Percentiles rank a stretch among this genome's conserved stretches.
Evolutionary conservation across 1,140 invertebrate species (phyloP).

Genomic region (Calliopsis andreniformis): DNA sequence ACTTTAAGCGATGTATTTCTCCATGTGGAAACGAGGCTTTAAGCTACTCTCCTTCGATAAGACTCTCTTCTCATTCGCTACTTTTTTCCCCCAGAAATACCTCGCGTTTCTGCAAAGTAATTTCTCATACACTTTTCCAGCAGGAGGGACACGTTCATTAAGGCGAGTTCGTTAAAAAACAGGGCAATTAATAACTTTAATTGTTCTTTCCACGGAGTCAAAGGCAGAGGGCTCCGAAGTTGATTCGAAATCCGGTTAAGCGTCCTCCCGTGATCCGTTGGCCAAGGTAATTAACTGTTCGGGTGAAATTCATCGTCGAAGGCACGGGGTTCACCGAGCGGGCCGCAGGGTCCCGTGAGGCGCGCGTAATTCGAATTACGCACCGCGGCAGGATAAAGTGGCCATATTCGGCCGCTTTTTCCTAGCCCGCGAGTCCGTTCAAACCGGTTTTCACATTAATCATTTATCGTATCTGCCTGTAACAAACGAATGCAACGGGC

Average conservation of each 20-base stretch:
- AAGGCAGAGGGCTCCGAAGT: not conserved
- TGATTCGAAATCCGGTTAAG: constrained; percentile 27
- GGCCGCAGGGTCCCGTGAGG: constrained; percentile 38
- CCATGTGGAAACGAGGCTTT: too few species aligned
- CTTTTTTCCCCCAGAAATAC: too few species aligned
- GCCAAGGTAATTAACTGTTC: constrained; percentile 57
- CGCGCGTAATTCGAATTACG: constrained; percentile 58
- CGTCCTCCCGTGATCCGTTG: constrained; percentile 13
- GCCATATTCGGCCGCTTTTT: constrained; percentile 65
- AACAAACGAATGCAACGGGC: constrained; percentile 61
- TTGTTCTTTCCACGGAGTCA: constrained; percentile 4
- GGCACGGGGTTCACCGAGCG: constrained; percentile 2
- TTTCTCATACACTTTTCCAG: too few species aligned
- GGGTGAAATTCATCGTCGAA: constrained; percentile 51
- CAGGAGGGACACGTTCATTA: too few species aligned
- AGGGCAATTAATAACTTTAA: constrained; percentile 15
- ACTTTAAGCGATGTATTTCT: too few species aligned
- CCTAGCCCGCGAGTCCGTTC: constrained; percentile 42
- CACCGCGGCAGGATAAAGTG: constrained; percentile 42
- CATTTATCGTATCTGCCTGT: constrained; percentile 67
- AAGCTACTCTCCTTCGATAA: too few species aligned
- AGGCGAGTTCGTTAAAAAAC: constrained; percentile 8
- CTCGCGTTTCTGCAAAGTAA: too few species aligned
- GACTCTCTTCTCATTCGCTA: too few species aligned
- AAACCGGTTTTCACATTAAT: constrained; percentile 71